Evolutionary conservation across 2,113 vertebrate species (phyloP), one percentile per base, ranked within the genome.

Genomic region (Hyperopisus bebe): DNA sequence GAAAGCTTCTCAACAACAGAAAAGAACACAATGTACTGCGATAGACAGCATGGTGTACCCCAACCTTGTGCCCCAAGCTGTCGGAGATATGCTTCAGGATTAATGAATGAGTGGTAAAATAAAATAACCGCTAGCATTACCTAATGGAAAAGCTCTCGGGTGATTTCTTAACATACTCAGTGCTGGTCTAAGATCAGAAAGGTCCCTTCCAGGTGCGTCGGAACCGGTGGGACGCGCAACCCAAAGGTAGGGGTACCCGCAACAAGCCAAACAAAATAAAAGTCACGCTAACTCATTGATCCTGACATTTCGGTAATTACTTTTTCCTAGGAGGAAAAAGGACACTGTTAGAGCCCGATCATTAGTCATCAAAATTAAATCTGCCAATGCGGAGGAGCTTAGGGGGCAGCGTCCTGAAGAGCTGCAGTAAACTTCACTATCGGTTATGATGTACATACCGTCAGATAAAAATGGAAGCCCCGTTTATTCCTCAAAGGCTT

Each of bases 291-390:
- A 83, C 53, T 89, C 90, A 80, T 88, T 88, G 88, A 82, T 83
- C 74, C 31, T 90, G 86, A 80, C 90, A 88, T 86, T 82, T 90
- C 47, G 27, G 77, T 88, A 90, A 88, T 90, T 88, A 90, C 85
- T 90, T 90, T 87, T 87, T 88, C 51, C 58, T 35, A 24, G 51
- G 13, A 74, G 70, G 83, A 88, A 24, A 88, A 88, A 53, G 87
- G 84, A 90, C 62, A 80, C 44, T 50, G 47, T 90, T 70, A 77
- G 70, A 87, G 86, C 39, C 62, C 27, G 70, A 88, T 88, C 85
- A 88, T 88, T 88, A 74, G 86, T 88, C 70, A 88, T 89, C 89
- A 89, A 88, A 90, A 82, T 87, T 90, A 87, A 87, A 89, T 82
- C 70, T 89, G 89, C 80, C 83, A 82, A 80, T 83, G 82, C 89